Percentiles rank a stretch among this genome's conserved stretches.
Evolutionary conservation across 2,888 invertebrate species (phyloP).

Genomic region (Drosophila paramelanica): DNA sequence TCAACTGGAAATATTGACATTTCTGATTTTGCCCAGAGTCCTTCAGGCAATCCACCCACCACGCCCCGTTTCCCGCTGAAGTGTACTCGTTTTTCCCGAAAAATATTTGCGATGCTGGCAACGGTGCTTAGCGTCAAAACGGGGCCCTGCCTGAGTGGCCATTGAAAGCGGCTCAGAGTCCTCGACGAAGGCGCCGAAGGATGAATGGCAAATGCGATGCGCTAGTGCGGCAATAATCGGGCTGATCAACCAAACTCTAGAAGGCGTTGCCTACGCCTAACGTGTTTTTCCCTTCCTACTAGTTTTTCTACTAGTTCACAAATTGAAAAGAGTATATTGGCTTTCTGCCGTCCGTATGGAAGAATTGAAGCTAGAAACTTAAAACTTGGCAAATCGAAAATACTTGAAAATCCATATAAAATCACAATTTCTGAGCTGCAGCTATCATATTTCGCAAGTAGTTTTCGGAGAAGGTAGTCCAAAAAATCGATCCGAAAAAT

Average conservation of each 20-base stretch:
- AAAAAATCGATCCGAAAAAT: too few species aligned
- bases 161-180: constrained; percentile 37
- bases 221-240: constrained; percentile 47
- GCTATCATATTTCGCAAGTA: too few species aligned
- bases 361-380: too few species aligned
- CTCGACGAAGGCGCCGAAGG: constrained; percentile 38
- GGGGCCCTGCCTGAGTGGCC: constrained; percentile 27
- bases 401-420: too few species aligned
- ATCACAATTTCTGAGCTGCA: too few species aligned
- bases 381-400: too few species aligned
- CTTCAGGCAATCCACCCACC: constrained; percentile 38
- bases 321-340: background rate
- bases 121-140: constrained; percentile 29
- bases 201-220: constrained; percentile 40
- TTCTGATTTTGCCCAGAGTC: constrained; percentile 56
- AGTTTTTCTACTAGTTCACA: too few species aligned
- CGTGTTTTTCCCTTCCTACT: background rate
- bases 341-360: background rate
- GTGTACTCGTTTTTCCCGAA: constrained; percentile 39
- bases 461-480: too few species aligned
- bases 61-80: constrained; percentile 28
- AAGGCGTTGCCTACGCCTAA: background rate
- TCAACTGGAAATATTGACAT: constrained; percentile 76
- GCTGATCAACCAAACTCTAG: constrained; percentile 32
- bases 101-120: constrained; percentile 48